Evolutionary conservation across 2,888 invertebrate species (phyloP), one percentile per base, ranked within the genome.

Genomic region (Nomada lathburiana): DNA sequence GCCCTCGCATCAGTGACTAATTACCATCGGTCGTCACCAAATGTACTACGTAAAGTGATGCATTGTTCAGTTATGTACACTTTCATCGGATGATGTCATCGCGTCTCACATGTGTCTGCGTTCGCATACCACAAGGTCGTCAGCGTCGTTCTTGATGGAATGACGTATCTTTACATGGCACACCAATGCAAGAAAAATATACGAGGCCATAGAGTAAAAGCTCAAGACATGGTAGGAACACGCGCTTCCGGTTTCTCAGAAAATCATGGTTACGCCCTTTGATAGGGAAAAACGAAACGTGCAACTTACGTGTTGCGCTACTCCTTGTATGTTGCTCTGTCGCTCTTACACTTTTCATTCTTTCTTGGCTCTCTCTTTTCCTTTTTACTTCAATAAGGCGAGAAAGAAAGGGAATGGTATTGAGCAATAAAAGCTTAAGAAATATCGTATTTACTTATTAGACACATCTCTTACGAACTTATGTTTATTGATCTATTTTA

Each of bases 61-160:
- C 92, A 92, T 92, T 91, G 89, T 84, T 90, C 83, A 89, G 91
- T 89, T 92, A 91, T 92, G 91, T 88, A 86, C 86, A 90, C 90
- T 92, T 91, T 91, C 91, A 88, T 91, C 86, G 78, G 90, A 88
- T 92, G 92, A 92, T 91, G 91, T 92, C 92, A 92, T 91, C 89
- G 85, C 78, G 84, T 83, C 86, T 84, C 83, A 80, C 73, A 64
- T 82, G 79, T 82, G 84, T 84, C 87, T 81, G 80, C 78, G 87
- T 86, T 78, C 79, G 84, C 86, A 86, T 87, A 86, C 87, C 87
- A 87, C 87, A 87, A 87, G 87, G 87, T 86, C 87, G 87, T 79
- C 73, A 67, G 68, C 74, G 75, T 76, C 74, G 72, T 74, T 74
- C 65, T 82, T 79, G 60, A 55, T 67, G 80, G 75, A 73, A 79